Conservation (phyloP, 2,113 vertebrate species). For the Castor canadensis region DNA sequence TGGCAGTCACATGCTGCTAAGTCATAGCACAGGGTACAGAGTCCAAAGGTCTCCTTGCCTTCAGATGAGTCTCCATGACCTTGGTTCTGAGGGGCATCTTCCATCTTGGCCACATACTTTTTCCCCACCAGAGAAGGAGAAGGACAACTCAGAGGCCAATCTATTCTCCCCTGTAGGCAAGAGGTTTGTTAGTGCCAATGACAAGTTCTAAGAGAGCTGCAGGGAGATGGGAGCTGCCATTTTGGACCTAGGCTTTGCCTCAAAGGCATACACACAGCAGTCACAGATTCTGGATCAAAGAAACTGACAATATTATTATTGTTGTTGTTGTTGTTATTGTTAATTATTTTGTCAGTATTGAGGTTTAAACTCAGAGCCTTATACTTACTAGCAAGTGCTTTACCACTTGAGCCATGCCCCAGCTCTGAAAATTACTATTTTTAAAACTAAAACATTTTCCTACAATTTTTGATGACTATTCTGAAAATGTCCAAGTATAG, state of each 20-base stretch:
- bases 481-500: not conserved
- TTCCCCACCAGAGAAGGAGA: not conserved
- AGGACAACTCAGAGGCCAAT: not conserved
- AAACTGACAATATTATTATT: not conserved
- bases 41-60: not conserved
- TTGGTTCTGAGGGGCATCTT: not conserved
- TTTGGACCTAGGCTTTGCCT: not conserved
- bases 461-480: not conserved
- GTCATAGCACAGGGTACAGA: fast-evolving
- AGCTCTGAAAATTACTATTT: not conserved
- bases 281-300: not conserved
- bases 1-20: no score
- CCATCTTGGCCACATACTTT: not conserved
- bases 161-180: not conserved
- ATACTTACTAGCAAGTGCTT: no score
- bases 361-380: no score
- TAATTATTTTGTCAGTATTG: no score
- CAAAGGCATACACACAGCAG: not conserved
- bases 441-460: not conserved
- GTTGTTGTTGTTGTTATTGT: no score
- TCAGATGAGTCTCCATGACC: not conserved
- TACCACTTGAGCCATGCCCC: no score
- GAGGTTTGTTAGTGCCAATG: not conserved
- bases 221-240: not conserved
- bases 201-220: not conserved